Evolutionary conservation across 2,797 vertebrate species (phyloP).

Genomic region (Lagodon rhomboides): DNA sequence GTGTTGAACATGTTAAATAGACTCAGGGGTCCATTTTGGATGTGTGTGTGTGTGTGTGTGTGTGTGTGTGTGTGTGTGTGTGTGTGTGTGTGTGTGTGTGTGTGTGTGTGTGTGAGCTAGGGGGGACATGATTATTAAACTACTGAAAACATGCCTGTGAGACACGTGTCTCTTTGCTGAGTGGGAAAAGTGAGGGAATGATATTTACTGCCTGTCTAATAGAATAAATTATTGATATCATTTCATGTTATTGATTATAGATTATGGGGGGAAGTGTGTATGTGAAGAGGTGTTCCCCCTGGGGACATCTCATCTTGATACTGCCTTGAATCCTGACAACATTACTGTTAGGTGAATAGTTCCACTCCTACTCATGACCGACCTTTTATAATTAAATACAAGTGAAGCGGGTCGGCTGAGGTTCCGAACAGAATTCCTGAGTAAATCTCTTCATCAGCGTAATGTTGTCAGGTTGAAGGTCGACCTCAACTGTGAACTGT

Average conservation of each 20-base stretch:
- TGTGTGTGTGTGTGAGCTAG: constrained; percentile 1
- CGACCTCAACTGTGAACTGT: constrained; percentile 13
- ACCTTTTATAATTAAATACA: neutral
- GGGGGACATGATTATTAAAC: neutral
- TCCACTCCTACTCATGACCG: neutral
- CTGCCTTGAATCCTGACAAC: neutral
- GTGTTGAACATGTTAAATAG: constrained; percentile 16
- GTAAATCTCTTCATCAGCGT: constrained; percentile 3
- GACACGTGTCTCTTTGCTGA: neutral
- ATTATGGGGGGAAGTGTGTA: constrained; percentile 9
- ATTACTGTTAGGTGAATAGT: neutral
- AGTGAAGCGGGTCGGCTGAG: neutral
- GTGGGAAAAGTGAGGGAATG: neutral
- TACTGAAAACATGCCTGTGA: constrained; percentile 17
- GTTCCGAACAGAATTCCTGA: neutral
- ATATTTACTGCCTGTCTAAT: constrained; percentile 6
- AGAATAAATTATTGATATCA: constrained; percentile 67
- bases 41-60: neutral
- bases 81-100: constrained; percentile 5
- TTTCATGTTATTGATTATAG: constrained; percentile 43
- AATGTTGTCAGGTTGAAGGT: neutral
- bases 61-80: constrained; percentile 1
- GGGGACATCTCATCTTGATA: neutral
- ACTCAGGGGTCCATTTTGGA: constrained; percentile 38
- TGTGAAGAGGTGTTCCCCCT: neutral